phyloP scores from a whole-genome alignment of 2,888 invertebrate species.

The Thymelicus lineola region DNA sequence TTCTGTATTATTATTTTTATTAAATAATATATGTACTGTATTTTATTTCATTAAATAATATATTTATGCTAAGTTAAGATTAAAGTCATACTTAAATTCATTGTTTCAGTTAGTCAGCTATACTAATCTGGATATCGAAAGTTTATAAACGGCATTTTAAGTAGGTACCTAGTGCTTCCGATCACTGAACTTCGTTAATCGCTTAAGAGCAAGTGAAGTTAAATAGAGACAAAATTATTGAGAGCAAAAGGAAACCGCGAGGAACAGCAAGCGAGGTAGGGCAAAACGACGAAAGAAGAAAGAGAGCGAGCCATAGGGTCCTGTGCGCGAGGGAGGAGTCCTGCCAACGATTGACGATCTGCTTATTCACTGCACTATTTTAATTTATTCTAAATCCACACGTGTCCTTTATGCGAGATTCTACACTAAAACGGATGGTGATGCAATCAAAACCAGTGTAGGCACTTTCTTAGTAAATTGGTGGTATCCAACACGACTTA shows the following conservation, averaged over 20 bases:
- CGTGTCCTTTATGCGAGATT: constrained; percentile 57
- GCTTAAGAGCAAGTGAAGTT: constrained; percentile 23
- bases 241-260: constrained; percentile 46
- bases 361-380: constrained; percentile 76
- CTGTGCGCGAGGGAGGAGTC: constrained; percentile 42
- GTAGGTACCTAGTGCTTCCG: constrained; percentile 8
- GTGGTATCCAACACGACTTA: too few relatives aligned
- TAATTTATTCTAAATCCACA: constrained; percentile 70
- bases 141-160: constrained; percentile 6
- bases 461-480: constrained; percentile 15
- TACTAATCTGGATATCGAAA: too few relatives aligned
- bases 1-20: too few relatives aligned
- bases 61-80: too few relatives aligned
- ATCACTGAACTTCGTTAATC: constrained; percentile 17
- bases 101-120: too few relatives aligned
- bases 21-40: too few relatives aligned
- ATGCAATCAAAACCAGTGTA: constrained; percentile 51
- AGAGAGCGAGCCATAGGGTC: constrained; percentile 44
- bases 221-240: constrained; percentile 40
- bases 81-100: too few relatives aligned
- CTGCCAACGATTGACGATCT: constrained; percentile 47
- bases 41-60: too few relatives aligned
- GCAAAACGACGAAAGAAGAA: constrained; percentile 50
- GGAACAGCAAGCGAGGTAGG: constrained; percentile 48
- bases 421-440: constrained; percentile 51